Base-by-base conservation (phyloP, 2,797 vertebrate genomes). In the Todus mexicanus region DNA sequence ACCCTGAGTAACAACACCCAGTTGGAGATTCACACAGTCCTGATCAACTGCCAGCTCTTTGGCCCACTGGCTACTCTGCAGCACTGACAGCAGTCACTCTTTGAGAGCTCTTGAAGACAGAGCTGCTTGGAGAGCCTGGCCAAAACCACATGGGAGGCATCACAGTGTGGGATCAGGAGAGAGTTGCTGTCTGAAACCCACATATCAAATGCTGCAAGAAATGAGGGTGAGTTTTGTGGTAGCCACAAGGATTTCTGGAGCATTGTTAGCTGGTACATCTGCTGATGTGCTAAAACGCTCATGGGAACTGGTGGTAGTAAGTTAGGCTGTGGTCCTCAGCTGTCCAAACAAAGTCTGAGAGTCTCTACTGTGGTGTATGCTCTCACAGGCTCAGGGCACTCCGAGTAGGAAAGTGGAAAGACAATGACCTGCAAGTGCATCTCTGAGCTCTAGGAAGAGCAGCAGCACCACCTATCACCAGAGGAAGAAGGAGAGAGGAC, bases 401-500 rank as follows among this genome's bases (percentile, higher is more conserved):
- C 19, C 0, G 1, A 71, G 42, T 4, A 60, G 45, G 25, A 25
- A 65, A n/a, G 18, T 6, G 40, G 23, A 37, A 89, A 73, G 45
- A 33, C 7, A 17, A 37, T 13, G 78, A 68, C 63, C 45, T 83
- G 53, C 37, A 66, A 77, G 61, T 38, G 45, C 37, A 9, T 56
- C 45, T 12, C 40, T 74, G 65, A 33, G 26, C 70, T 60, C 45
- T 77, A 82, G 45, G 50, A 92, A 94, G 92, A 89, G 88, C 81
- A 89, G 86, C 84, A 93, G 95, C 94, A 92, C 77, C 92, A 92
- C 93, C 95, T 96, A 90, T 25, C 86, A 90, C 86, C 3, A 2
- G 27, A 74, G 75, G 79, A 54, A 21, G 37, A 50, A 43, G 51
- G 80, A 77, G 21, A 63, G 27, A 76, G 9, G 38, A 66, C 4